Evolutionary conservation across 2,113 vertebrate genomes (phyloP).

Genomic region (Ivindomyrus marchei): DNA sequence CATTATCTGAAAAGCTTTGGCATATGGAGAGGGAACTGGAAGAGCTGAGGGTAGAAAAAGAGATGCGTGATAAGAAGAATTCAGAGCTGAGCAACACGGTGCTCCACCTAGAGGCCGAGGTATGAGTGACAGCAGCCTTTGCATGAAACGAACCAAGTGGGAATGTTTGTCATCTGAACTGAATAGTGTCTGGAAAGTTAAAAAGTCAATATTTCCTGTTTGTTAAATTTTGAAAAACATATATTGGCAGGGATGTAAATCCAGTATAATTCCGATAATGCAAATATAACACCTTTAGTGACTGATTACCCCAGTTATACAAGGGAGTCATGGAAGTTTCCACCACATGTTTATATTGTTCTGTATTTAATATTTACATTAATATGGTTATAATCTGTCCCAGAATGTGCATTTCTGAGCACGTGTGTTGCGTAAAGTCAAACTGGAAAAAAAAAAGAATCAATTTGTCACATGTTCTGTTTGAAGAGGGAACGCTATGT

Average conservation of each 20-base stretch:
- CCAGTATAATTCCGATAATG: background rate
- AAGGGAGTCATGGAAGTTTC: background rate
- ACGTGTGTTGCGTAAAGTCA: background rate
- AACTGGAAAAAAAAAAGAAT: background rate
- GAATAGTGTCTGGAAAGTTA: background rate
- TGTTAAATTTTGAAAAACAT: background rate
- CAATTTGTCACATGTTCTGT: background rate
- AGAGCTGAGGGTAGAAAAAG: slow-evolving; percentile 49
- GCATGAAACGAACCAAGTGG: background rate
- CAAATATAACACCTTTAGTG: background rate
- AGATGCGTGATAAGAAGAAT: slow-evolving; percentile 47
- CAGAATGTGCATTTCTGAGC: background rate
- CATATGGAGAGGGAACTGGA: slow-evolving; percentile 56
- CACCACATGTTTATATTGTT: background rate
- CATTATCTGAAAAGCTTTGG: slow-evolving; percentile 62
- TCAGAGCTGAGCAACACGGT: slow-evolving; percentile 46
- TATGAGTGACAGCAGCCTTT: slow-evolving; percentile 18
- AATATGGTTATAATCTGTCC: background rate
- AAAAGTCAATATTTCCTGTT: background rate
- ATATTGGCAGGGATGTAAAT: background rate
- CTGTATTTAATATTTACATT: background rate
- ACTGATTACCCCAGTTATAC: background rate
- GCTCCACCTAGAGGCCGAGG: slow-evolving; percentile 56
- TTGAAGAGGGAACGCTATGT: background rate
- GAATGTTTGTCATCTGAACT: background rate